Percentiles rank a stretch among this genome's conserved stretches.
Conservation (phyloP, 1,140 invertebrate species). For the Cyclargus thomasi region DNA sequence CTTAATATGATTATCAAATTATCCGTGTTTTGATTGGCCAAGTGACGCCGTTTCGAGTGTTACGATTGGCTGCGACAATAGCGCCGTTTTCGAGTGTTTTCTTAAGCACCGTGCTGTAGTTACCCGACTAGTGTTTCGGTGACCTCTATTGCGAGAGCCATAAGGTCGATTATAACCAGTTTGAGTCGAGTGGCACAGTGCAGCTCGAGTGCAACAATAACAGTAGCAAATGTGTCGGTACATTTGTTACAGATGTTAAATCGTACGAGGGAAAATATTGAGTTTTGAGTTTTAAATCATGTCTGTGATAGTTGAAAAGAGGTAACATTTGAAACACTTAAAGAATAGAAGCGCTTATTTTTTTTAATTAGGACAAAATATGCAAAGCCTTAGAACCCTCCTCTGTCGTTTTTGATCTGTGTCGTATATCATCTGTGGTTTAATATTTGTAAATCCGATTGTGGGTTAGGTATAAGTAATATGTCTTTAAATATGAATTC, state of each 20-base stretch:
- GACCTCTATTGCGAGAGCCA: conserved; percentile 18
- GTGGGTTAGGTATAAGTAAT: not conserved
- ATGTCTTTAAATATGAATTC: not conserved
- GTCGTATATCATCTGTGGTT: conserved; percentile 24
- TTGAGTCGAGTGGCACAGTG: conserved; percentile 39
- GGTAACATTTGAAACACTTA: not conserved
- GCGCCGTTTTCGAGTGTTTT: conserved; percentile 61
- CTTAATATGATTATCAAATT: conserved; percentile 52
- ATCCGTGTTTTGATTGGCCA: conserved; percentile 64
- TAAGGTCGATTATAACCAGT: conserved; percentile 33
- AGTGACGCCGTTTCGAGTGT: conserved; percentile 47
- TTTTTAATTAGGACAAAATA: conserved; percentile 17
- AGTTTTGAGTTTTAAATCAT: conserved; percentile 16
- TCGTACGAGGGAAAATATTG: conserved; percentile 19
- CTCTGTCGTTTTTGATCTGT: conserved; percentile 28
- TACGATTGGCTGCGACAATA: conserved; percentile 57
- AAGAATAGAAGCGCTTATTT: no score
- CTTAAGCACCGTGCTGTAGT: conserved; percentile 35
- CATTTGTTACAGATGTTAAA: conserved; percentile 54
- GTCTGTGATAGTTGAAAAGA: not conserved
- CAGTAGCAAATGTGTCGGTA: conserved; percentile 49
- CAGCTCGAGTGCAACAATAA: conserved; percentile 58
- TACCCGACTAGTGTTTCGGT: conserved; percentile 16
- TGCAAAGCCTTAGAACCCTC: conserved; percentile 26
- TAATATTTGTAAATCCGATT: conserved; percentile 2